These are phyloP conservation scores for Anarsia innoxiella DNA, from an alignment of 2,888 invertebrate species.

Conservation along the genomic window DNA sequence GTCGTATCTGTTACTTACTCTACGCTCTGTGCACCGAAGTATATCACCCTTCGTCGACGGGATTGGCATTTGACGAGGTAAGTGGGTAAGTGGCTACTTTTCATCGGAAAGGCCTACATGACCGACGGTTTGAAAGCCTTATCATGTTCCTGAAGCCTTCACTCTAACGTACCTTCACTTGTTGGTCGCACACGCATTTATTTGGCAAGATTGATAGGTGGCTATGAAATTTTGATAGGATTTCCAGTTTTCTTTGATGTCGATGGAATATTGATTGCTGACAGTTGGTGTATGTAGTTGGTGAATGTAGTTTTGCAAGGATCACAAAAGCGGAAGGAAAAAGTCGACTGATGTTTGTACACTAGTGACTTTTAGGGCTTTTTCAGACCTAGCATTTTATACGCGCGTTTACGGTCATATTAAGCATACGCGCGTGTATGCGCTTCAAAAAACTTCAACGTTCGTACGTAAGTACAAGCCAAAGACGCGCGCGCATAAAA, in stretches of 20 bases:
- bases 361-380: not conserved
- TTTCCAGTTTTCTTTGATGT: no score
- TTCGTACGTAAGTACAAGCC: no score
- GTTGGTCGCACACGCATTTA: slow-evolving; percentile 1
- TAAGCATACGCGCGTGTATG: no score
- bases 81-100: slow-evolving; percentile 71
- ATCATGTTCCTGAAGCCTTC: slow-evolving; percentile 48
- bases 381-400: not conserved
- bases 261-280: not conserved
- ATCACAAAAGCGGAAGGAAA: not conserved
- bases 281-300: not conserved
- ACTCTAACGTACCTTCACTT: not conserved
- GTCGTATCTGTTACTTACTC: not conserved
- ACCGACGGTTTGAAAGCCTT: slow-evolving; percentile 70
- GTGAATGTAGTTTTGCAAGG: not conserved
- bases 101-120: slow-evolving; percentile 60
- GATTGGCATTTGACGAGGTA: slow-evolving; percentile 68
- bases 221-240: no score
- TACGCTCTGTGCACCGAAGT: slow-evolving; percentile 26
- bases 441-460: no score
- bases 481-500: no score
- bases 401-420: no score
- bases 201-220: slow-evolving; percentile 12
- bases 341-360: not conserved
- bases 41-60: slow-evolving; percentile 28